These are phyloP conservation scores for Digitonthophagus gazella DNA, from an alignment of 2,888 invertebrate genomes.

Conservation along the genomic window DNA sequence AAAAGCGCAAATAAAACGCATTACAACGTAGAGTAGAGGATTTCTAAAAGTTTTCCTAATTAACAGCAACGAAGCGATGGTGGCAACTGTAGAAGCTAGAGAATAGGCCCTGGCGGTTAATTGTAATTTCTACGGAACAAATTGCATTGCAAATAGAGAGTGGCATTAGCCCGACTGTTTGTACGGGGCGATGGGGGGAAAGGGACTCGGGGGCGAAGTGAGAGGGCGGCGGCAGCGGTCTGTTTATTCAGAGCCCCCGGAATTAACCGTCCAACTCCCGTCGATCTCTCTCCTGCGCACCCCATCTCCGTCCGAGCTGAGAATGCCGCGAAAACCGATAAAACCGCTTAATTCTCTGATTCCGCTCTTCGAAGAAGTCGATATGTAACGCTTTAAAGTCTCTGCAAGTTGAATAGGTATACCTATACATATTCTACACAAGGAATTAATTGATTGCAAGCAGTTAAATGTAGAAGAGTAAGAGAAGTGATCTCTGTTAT, in stretches of 20 bases:
- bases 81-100: background rate
- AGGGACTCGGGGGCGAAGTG: constrained; percentile 21
- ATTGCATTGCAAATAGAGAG: constrained; percentile 45
- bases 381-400: background rate
- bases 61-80: background rate
- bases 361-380: background rate
- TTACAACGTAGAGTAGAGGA: background rate
- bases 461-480: no score
- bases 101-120: constrained; percentile 37
- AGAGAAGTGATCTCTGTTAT: no score
- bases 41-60: background rate
- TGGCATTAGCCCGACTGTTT: constrained; percentile 48
- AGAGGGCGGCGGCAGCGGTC: constrained; percentile 34
- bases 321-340: background rate
- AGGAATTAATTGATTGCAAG: no score
- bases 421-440: no score
- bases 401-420: no score
- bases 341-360: constrained; percentile 11
- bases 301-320: background rate
- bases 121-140: constrained; percentile 48
- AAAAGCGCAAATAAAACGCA: background rate
- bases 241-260: constrained; percentile 50
- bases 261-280: constrained; percentile 47
- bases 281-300: constrained; percentile 5
- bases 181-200: constrained; percentile 28